phyloP scores from a whole-genome alignment of 1,140 invertebrate species.

The Tyrophagus putrescentiae region DNA sequence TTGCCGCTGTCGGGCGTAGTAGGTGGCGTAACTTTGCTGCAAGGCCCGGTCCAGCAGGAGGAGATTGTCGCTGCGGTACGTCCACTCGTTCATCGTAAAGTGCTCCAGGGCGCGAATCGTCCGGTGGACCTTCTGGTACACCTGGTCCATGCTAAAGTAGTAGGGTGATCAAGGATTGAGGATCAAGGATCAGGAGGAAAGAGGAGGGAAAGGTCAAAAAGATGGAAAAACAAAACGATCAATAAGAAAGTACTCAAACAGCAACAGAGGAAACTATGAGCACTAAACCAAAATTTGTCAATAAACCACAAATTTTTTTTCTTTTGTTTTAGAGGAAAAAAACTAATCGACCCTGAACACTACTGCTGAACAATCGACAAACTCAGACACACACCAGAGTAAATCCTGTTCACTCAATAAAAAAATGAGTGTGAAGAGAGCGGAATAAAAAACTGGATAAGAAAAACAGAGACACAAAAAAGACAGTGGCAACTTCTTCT shows the following conservation, averaged over 20 bases:
- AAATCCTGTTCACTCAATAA: no score
- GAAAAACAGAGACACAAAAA: no score
- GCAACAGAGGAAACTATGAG: background rate
- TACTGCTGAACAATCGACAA: no score
- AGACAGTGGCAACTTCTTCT: no score
- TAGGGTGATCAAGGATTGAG: no score
- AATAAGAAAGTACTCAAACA: background rate
- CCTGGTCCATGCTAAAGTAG: constrained; percentile 53
- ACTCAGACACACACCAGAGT: no score
- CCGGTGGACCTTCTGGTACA: constrained; percentile 64
- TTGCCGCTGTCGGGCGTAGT: background rate
- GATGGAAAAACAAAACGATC: background rate
- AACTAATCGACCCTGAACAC: no score
- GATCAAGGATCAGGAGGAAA: background rate
- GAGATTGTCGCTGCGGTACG: constrained; percentile 47
- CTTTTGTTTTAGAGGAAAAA: background rate
- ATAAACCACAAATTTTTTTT: background rate
- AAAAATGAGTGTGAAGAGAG: no score
- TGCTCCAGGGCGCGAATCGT: constrained; percentile 57
- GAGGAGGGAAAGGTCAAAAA: background rate
- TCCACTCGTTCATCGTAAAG: constrained; percentile 67
- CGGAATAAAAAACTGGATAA: no score
- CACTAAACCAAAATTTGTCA: background rate
- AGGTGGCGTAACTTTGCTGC: background rate
- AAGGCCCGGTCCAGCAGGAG: background rate